phyloP scores from a whole-genome alignment of 1,140 invertebrate genomes.

The Drosophila arawakana region DNA sequence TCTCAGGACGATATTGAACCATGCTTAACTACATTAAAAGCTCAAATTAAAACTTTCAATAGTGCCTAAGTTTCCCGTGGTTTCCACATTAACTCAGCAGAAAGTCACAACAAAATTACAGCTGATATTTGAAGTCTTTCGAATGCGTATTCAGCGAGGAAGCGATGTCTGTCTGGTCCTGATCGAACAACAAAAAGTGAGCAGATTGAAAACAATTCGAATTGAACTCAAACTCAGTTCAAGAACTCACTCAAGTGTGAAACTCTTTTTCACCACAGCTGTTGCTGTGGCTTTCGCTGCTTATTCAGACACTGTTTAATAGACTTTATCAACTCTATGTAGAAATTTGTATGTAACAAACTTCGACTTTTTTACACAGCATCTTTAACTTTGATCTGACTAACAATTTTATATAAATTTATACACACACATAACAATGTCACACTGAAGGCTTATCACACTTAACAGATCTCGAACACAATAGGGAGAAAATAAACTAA shows the following conservation, averaged over 20 bases:
- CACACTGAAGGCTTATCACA: slow-evolving; percentile 51
- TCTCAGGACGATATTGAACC: too few relatives aligned
- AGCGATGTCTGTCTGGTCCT: too few relatives aligned
- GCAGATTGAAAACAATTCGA: slow-evolving; percentile 21
- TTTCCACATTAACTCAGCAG: too few relatives aligned
- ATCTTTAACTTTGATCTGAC: slow-evolving; percentile 59
- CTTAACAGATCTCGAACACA: slow-evolving; percentile 66
- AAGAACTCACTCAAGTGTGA: slow-evolving; percentile 13
- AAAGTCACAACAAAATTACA: too few relatives aligned
- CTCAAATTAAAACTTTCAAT: too few relatives aligned
- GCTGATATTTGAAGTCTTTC: too few relatives aligned
- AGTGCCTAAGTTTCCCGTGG: too few relatives aligned
- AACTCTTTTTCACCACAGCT: slow-evolving; percentile 42
- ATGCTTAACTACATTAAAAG: too few relatives aligned
- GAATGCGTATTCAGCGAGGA: too few relatives aligned
- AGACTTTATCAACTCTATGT: slow-evolving; percentile 30
- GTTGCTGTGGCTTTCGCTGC: slow-evolving; percentile 30
- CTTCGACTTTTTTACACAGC: slow-evolving; percentile 41
- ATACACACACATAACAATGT: slow-evolving; percentile 58
- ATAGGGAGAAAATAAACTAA: slow-evolving; percentile 29
- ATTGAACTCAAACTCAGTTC: slow-evolving; percentile 28
- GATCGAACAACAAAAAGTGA: not conserved
- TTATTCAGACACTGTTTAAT: slow-evolving; percentile 28
- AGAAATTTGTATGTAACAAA: slow-evolving; percentile 2
- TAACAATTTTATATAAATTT: slow-evolving; percentile 60